Base-by-base conservation (phyloP, 2,797 vertebrate species). In the Oryzias dopingdopingensis region DNA sequence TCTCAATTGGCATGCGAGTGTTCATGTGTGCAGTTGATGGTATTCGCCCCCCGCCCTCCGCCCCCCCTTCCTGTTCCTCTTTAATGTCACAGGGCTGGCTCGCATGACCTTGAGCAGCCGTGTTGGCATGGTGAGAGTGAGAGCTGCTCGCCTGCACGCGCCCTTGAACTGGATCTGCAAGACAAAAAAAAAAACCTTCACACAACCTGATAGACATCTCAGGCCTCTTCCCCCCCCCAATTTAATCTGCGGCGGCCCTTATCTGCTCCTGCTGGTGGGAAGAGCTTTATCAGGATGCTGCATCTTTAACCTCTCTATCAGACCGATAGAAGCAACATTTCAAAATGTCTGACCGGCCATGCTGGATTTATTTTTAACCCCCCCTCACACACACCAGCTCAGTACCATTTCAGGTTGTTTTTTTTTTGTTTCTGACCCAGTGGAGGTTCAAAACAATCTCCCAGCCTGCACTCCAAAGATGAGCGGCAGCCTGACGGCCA, bases 91-190 rank as follows among this genome's bases (percentile, higher is more conserved):
- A 94, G 95, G 95, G 93, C 92, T 92, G 93, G 94, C 91, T 94
- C 92, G 89, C 44, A 90, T 96, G 96, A 99, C 97, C 96, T 99
- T 99, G 94, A 96, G 95, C 92, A 75, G 88, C 92, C 92, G 92
- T 86, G 88, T 91, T 94, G 92, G 94, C 95, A 93, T 90, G 93
- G 94, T 92, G 75, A 84, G 77, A 84, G 83, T 61, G 86, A 95
- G 93, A 93, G 94, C 95, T 94, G 92, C 92, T 96, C 89, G 95
- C 95, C 95, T 95, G 94, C 93, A 93, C 95, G 95, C 92, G 93
- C 93, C 96, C 96, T 95, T 97, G 94, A 96, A 96, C 96, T 95
- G 95, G 94, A 96, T 97, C 96, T 95, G 94, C 94, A 94, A 96
- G 95, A 97, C 95, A 95, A 95, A 96, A 96, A 94, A 69, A 72